Conservation (phyloP, 1,140 invertebrate species). For the Drosophila repleta region DNA sequence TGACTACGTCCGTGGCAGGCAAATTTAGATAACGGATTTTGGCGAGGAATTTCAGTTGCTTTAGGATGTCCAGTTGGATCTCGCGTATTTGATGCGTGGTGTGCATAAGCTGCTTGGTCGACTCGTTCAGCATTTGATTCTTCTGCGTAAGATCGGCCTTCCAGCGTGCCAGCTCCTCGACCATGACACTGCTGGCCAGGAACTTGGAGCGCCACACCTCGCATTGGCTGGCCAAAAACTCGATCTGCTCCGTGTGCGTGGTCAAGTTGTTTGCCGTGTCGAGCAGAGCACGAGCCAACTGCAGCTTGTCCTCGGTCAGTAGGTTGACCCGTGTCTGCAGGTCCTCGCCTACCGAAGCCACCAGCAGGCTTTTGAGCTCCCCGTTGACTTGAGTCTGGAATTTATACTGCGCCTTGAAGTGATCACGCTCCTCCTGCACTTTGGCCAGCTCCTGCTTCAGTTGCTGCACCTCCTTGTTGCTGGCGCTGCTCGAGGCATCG, state of each 20-base stretch:
- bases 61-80: conserved; percentile 89
- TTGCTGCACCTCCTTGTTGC: conserved; percentile 43
- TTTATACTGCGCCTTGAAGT: conserved; percentile 89
- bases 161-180: conserved; percentile 94
- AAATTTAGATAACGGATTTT: conserved; percentile 73
- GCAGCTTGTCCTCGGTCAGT: conserved; percentile 95
- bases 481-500: not conserved
- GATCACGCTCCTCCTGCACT: conserved; percentile 86
- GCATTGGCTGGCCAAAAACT: conserved; percentile 95
- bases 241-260: conserved; percentile 95
- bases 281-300: conserved; percentile 92
- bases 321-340: conserved; percentile 94
- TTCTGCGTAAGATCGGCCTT: conserved; percentile 91
- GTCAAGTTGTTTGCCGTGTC: conserved; percentile 93
- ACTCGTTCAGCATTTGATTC: conserved; percentile 90
- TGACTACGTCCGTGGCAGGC: conserved; percentile 84
- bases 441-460: conserved; percentile 70
- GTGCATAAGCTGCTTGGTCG: conserved; percentile 89
- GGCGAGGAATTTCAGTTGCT: conserved; percentile 85
- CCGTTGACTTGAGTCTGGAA: conserved; percentile 93
- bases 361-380: conserved; percentile 95
- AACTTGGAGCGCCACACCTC: conserved; percentile 98
- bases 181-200: conserved; percentile 95
- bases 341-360: conserved; percentile 97
- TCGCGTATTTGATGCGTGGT: conserved; percentile 89